phyloP scores from a whole-genome alignment of 2,797 vertebrate genomes.

The Propithecus perrieri region DNA sequence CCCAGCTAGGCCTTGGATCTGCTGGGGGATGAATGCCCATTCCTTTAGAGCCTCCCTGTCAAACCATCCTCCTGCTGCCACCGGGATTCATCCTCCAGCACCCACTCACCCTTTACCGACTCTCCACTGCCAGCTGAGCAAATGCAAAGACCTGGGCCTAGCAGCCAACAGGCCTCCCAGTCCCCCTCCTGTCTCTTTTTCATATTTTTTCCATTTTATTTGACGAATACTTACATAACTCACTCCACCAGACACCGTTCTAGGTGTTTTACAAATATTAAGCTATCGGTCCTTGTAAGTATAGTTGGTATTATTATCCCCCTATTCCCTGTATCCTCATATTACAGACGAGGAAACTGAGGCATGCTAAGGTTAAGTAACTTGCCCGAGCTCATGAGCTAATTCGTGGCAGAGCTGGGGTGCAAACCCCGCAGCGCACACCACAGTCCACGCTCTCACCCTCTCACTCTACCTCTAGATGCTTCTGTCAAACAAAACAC shows the following conservation, averaged over 20 bases:
- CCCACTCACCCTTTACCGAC: not conserved
- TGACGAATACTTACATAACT: not conserved
- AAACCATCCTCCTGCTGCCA: not conserved
- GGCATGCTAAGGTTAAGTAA: not conserved
- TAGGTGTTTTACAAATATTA: not conserved
- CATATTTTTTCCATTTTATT: not conserved
- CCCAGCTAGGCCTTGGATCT: not conserved
- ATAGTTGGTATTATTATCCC: not conserved
- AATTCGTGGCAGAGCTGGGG: not conserved
- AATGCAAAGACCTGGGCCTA: not conserved
- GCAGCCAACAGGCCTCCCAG: not conserved
- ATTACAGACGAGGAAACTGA: not conserved
- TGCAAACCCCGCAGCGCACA: not conserved
- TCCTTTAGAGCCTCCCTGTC: not conserved
- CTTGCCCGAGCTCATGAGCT: not conserved
- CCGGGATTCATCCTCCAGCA: not conserved
- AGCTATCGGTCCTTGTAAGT: not conserved
- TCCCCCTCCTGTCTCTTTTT: not conserved
- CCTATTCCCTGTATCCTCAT: not conserved
- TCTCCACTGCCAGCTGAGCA: not conserved
- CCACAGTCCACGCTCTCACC: rapidly evolving
- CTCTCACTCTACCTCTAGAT: not conserved
- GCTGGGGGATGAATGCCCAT: not conserved
- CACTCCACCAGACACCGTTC: not conserved
- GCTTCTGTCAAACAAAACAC: not conserved